Base-by-base conservation (phyloP, 2,888 invertebrate genomes). In the Thumatha senex region DNA sequence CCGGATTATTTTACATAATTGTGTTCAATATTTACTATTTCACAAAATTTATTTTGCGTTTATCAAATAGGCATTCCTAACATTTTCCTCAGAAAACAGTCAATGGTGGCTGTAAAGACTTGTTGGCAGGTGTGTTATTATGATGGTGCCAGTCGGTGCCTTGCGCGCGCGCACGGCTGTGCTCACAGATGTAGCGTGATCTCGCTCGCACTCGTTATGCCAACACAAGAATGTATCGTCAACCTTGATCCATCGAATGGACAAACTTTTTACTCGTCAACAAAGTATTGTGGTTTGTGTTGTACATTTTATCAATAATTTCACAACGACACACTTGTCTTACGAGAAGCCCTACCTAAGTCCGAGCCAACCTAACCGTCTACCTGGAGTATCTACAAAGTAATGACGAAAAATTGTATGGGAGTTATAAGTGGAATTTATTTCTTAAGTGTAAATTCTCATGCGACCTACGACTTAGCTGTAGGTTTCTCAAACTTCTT, bases 91-190 rank as follows among this genome's bases (percentile, higher is more conserved):
- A 48, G 44, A 52, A 64, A 50, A 56, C 40, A 45, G 42, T 64
- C 29, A 29, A 49, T 54, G 40, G 40, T 18, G 54, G 46, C 39
- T 1, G 31, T 31, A 31, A 64, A 46, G 46, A 41, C 34, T 44
- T 42, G 67, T 58, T 56, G 53, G 56, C 58, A 56, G 65, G 62
- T 62, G 64, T 60, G 61, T 69, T 64, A 68, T 64, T 50, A 57
- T 34, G 54, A 47, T 68, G 61, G 82, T 82, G 70, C 81, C 82
- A 82, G 79, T 44, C 82, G 30, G 82, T 82, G 72, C 82, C 82
- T 67, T 74, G 80, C 80, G 80, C 80, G 69, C 61, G 70, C 78
- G 76, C 75, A 67, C 46, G 39, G 14, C 45, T 34, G 33, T 33
- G 12, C 49, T 48, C 44, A 33, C 35, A 33, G 14, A 31, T 2